Percentiles rank a stretch among this genome's conserved stretches.
phyloP scores from a whole-genome alignment of 2,797 vertebrate species.

The Muraenolepis orangiensis region DNA sequence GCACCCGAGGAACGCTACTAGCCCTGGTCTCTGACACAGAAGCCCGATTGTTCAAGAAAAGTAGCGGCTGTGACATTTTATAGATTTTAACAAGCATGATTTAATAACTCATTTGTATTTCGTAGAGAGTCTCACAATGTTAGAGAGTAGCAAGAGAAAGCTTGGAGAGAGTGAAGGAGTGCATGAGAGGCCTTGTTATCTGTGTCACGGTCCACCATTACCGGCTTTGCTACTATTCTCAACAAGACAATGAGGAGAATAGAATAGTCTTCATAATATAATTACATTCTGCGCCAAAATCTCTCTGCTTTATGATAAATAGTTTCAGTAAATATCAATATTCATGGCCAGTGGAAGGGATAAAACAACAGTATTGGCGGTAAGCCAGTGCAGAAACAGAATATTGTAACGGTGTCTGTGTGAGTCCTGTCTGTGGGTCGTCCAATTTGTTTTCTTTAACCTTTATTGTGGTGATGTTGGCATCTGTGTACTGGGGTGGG shows the following conservation, averaged over 20 bases:
- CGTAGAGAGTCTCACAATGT: background rate
- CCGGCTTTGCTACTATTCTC: background rate
- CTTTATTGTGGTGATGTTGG: background rate
- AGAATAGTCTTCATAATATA: background rate
- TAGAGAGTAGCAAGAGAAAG: background rate
- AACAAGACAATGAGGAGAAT: background rate
- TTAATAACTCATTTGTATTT: background rate
- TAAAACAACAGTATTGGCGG: background rate
- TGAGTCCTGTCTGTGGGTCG: background rate
- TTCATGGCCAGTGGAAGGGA: background rate
- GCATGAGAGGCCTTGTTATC: background rate
- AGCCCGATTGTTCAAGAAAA: background rate
- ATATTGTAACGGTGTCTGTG: background rate
- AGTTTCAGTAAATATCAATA: background rate
- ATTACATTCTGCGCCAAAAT: background rate
- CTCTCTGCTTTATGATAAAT: background rate
- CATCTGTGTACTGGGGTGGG: constrained; percentile 1
- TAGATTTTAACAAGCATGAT: background rate
- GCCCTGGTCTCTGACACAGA: background rate
- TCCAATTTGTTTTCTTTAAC: background rate
- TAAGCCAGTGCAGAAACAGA: background rate
- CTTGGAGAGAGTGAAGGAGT: background rate
- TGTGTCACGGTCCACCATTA: background rate
- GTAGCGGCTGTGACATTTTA: background rate
- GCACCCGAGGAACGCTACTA: background rate